A percentile compares a stretch with the other conserved stretches of the same genome.
phyloP scores from a whole-genome alignment of 2,797 vertebrate genomes.

The Hoplostethus atlanticus region DNA sequence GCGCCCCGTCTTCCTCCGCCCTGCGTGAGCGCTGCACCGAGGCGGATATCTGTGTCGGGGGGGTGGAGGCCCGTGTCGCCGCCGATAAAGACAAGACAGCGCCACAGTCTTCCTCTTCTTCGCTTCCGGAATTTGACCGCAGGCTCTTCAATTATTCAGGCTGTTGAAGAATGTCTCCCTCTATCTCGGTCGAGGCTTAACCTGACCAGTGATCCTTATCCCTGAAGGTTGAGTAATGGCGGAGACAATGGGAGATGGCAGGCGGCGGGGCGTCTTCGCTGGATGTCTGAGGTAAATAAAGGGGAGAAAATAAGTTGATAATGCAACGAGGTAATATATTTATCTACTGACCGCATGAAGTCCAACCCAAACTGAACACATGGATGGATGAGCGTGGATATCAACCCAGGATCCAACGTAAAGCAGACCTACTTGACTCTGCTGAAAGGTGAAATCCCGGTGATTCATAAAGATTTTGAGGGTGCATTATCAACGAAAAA shows the following conservation, averaged over 20 bases:
- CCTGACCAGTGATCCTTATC: slow-evolving; percentile 65
- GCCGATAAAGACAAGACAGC: slow-evolving; percentile 28
- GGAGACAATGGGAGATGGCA: slow-evolving; percentile 54
- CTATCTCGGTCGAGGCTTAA: slow-evolving; percentile 56
- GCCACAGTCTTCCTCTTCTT: slow-evolving; percentile 14
- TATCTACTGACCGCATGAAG: too few species aligned
- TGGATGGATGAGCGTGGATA: too few species aligned
- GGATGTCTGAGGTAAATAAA: slow-evolving; percentile 45
- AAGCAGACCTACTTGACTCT: slow-evolving; percentile 31
- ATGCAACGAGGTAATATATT: too few species aligned
- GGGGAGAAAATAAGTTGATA: slow-evolving; percentile 22
- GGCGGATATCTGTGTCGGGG: slow-evolving; percentile 39
- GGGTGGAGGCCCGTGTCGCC: slow-evolving; percentile 15
- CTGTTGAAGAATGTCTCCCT: slow-evolving; percentile 54
- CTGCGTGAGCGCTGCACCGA: slow-evolving; percentile 27
- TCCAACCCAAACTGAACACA: too few species aligned
- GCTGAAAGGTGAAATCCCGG: slow-evolving; percentile 33
- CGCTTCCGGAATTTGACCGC: slow-evolving; percentile 41
- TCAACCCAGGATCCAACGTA: neutral
- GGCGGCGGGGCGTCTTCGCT: slow-evolving; percentile 18
- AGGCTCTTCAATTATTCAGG: slow-evolving; percentile 70
- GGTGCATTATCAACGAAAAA: slow-evolving; percentile 63
- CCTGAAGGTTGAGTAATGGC: slow-evolving; percentile 68
- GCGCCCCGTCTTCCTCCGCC: slow-evolving; percentile 56
- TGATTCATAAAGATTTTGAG: slow-evolving; percentile 62